Base-by-base conservation (phyloP, 1,140 invertebrate species). In the Octopus sinensis region DNA sequence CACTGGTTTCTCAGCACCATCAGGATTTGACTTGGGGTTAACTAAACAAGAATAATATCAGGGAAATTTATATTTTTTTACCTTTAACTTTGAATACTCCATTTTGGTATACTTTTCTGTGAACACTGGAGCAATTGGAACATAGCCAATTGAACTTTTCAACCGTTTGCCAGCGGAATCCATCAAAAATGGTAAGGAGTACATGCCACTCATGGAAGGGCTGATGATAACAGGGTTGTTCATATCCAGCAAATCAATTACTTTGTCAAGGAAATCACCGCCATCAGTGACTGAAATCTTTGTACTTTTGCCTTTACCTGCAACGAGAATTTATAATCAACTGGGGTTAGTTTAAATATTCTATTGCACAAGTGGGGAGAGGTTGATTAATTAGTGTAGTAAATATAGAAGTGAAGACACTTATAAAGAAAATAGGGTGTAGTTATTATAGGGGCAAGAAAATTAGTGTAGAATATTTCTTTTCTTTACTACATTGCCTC, bases 181-280 rank as follows among this genome's bases (percentile, higher is more conserved):
- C 54, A 90, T 84, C n/a, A 92, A 68, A 82, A 88, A 90, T 0
- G 90, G 90, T 7, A 92, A 84, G 7, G 90, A 85, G 83, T 89
- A 92, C 10, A 62, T 62, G 10, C 92, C 92, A 88, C 91, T 92
- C 91, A 92, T 91, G 5, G 91, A 92, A 6, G 92, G 91, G 71
- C 88, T 90, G 12, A 92, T 85, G 51, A 92, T 83, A 4, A 92
- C 87, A 13, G 90, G 89, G 51, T 82, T 78, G 30, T 76, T 81
- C 76, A 91, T 76, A 7, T 83, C 81, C 12, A 89, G 68, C 7
- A 76, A 76, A 43, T 81, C 75, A 10, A 91, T 83, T 30, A 91
- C 52, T 6, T 86, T 81, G 6, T 82, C 84, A 53, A 92, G 79
- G 80, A 91, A 91, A 17, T 85, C 77, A 7, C 62, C 85, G 79